A percentile compares a stretch with the other conserved stretches of the same genome.
Conservation (phyloP, 2,797 vertebrate genomes). For the Argya squamiceps region DNA sequence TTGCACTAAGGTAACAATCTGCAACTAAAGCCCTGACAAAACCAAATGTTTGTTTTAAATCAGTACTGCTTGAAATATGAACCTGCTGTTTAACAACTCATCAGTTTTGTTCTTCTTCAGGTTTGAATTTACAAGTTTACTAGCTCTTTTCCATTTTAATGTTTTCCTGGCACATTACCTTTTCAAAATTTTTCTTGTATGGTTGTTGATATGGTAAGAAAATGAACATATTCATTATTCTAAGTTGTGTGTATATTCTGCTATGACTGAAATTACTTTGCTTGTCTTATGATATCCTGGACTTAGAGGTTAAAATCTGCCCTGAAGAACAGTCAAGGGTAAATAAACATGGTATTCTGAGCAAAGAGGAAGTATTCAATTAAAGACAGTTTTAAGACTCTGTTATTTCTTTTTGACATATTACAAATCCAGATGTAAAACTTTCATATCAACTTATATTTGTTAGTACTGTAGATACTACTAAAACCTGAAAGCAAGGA, state of each 20-base stretch:
- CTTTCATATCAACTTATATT: neutral
- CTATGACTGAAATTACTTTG: neutral
- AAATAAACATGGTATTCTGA: neutral
- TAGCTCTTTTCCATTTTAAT: neutral
- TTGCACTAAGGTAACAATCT: neutral
- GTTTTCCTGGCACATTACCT: neutral
- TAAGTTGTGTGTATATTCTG: neutral
- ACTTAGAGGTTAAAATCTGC: neutral
- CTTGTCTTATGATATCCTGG: neutral
- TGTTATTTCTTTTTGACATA: neutral
- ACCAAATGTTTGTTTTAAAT: neutral
- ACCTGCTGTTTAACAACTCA: neutral
- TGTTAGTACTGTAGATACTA: neutral
- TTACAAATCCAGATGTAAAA: neutral
- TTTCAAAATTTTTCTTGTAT: neutral
- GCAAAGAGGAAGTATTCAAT: neutral
- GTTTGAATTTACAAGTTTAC: neutral
- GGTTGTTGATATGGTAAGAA: neutral
- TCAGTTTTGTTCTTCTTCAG: neutral
- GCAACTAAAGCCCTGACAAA: neutral
- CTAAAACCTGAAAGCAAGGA: neutral
- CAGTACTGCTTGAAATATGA: neutral
- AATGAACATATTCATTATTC: neutral
- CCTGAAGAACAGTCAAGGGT: neutral
- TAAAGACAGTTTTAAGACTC: neutral